Percentiles rank a stretch among this genome's conserved stretches.
These are phyloP conservation scores for Urechis unicinctus DNA, from an alignment of 2,888 invertebrate species.

Conservation along the genomic window DNA sequence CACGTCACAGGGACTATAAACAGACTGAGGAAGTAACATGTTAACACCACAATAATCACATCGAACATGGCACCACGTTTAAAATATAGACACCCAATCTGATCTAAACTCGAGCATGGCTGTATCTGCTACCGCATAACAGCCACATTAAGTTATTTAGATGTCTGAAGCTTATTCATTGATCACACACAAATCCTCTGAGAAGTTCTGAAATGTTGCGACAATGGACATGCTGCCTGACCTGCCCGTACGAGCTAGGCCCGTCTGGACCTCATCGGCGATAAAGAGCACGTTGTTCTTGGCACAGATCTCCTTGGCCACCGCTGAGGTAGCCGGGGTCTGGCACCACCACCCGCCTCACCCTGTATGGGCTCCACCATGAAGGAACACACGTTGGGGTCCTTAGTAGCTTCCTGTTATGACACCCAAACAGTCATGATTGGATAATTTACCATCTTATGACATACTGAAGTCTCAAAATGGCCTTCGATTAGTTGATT, in stretches of 20 bases:
- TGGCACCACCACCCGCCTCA: conserved; percentile 85
- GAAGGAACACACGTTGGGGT: conserved; percentile 82
- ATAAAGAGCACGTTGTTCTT: conserved; percentile 88
- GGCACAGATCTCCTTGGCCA: conserved; percentile 75
- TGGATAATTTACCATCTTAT: neutral
- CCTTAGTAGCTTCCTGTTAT: conserved; percentile 63
- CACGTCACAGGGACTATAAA: too few species aligned
- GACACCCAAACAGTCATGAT: neutral
- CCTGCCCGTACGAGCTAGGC: conserved; percentile 83
- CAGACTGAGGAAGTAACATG: too few species aligned
- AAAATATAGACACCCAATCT: too few species aligned
- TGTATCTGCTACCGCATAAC: too few species aligned
- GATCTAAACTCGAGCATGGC: too few species aligned
- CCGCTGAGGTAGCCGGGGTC: conserved; percentile 70
- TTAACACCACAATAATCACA: too few species aligned
- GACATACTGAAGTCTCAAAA: neutral
- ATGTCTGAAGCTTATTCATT: too few species aligned
- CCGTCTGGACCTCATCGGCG: conserved; percentile 93
- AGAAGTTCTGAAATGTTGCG: too few species aligned
- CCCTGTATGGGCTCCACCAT: conserved; percentile 98
- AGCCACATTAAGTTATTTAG: neutral
- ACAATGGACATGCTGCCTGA: conserved; percentile 36
- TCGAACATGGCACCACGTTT: too few species aligned
- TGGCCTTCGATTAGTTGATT: neutral
- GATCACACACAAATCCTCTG: too few species aligned